phyloP scores from a whole-genome alignment of 2,113 vertebrate genomes.

The Neodontobutis hainanensis region DNA sequence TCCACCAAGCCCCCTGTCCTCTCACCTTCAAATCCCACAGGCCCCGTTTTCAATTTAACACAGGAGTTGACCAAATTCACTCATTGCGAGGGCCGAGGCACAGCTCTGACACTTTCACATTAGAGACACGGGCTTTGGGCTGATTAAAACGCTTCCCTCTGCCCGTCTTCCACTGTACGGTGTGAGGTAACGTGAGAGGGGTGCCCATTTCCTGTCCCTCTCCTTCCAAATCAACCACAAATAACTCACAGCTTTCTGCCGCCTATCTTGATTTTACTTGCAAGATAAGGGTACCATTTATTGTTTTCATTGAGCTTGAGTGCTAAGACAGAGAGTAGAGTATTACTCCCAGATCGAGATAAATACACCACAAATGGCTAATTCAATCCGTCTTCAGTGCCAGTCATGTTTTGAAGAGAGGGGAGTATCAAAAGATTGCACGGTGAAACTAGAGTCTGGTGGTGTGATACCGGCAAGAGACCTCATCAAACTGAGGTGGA shows the following conservation, averaged over 20 bases:
- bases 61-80: constrained; percentile 66
- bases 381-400: constrained; percentile 69
- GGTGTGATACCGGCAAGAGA: constrained; percentile 46
- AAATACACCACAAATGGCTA: constrained; percentile 65
- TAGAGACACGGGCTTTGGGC: constrained; percentile 57
- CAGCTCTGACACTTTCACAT: constrained; percentile 78
- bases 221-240: constrained; percentile 71
- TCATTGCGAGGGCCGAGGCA: constrained; percentile 49
- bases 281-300: constrained; percentile 78
- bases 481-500: constrained; percentile 59
- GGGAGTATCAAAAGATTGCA: constrained; percentile 56
- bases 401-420: constrained; percentile 56
- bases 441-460: constrained; percentile 59
- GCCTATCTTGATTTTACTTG: constrained; percentile 74
- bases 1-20: constrained; percentile 43
- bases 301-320: constrained; percentile 76
- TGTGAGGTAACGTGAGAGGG: constrained; percentile 62
- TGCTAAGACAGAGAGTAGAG: constrained; percentile 67
- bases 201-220: constrained; percentile 72
- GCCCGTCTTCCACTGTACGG: constrained; percentile 37
- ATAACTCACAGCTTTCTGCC: constrained; percentile 70
- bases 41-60: constrained; percentile 80
- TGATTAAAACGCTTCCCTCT: constrained; percentile 69
- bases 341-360: constrained; percentile 69
- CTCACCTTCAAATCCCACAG: constrained; percentile 72